These are phyloP conservation scores for Lutjanus erythropterus DNA, from an alignment of 2,113 vertebrate species.

Conservation along the genomic window DNA sequence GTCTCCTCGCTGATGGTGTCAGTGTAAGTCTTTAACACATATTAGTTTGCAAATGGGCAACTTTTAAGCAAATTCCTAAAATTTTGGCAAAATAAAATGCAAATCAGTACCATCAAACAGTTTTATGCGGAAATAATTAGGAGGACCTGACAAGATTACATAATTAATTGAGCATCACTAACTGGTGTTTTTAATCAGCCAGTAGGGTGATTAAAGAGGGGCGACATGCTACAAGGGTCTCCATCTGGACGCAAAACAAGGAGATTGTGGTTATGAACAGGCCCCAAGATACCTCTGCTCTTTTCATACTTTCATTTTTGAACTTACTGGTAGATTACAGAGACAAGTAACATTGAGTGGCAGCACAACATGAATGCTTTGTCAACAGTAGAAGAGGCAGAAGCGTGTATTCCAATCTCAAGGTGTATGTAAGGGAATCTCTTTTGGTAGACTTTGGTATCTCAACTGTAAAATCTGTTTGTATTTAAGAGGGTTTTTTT, in stretches of 20 bases:
- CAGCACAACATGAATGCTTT: not conserved
- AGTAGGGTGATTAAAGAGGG: constrained; percentile 35
- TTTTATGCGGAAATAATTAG: constrained; percentile 31
- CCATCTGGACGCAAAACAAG: constrained; percentile 38
- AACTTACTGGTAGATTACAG: not conserved
- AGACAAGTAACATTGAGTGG: not conserved
- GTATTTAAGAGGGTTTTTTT: not conserved
- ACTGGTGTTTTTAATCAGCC: constrained; percentile 54
- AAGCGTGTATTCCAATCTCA: not conserved
- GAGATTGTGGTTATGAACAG: not conserved
- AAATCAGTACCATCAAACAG: constrained; percentile 17
- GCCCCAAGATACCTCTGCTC: not conserved
- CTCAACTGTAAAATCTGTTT: not conserved
- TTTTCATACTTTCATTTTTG: not conserved
- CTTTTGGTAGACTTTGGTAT: not conserved
- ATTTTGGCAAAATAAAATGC: not conserved
- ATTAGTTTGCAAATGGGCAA: not conserved
- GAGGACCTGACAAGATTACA: constrained; percentile 40
- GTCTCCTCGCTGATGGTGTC: not conserved
- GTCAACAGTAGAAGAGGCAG: not conserved
- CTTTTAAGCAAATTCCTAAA: not conserved
- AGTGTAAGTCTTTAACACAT: not conserved
- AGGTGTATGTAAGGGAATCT: not conserved
- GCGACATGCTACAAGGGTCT: constrained; percentile 32
- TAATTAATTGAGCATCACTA: constrained; percentile 39